Evolutionary conservation across 1,140 invertebrate genomes (phyloP).

Genomic region (Diorhabda sublineata): DNA sequence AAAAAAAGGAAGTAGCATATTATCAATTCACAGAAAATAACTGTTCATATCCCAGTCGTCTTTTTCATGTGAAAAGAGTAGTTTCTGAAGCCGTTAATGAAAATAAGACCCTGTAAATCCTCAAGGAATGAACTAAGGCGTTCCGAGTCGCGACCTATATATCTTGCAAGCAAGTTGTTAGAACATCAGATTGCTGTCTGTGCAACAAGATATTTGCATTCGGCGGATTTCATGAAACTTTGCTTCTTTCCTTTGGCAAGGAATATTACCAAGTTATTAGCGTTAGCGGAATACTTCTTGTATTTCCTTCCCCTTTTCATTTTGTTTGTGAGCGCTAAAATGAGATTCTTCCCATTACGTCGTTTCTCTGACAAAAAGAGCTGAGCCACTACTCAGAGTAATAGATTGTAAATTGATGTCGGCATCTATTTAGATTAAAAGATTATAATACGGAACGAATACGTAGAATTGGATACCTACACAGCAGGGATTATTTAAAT

Average conservation of each 20-base stretch:
- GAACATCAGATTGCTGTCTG: not conserved
- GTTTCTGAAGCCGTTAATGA: no score
- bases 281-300: not conserved
- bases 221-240: constrained; percentile 2
- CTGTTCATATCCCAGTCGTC: no score
- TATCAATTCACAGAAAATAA: no score
- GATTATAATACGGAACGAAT: no score
- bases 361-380: not conserved
- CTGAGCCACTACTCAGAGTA: not conserved
- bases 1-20: no score
- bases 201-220: constrained; percentile 1
- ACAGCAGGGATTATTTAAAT: no score
- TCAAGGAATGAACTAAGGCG: no score
- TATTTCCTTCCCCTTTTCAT: not conserved
- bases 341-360: not conserved
- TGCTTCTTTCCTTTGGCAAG: constrained; percentile 1
- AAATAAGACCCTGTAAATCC: no score
- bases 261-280: constrained; percentile 2
- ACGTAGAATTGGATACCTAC: no score
- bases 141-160: not conserved
- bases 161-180: not conserved
- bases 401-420: not conserved
- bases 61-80: no score
- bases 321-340: not conserved
- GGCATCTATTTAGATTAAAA: not conserved